Evolutionary conservation across 1,140 invertebrate species (phyloP).

Genomic region (Laodelphax striatellus): DNA sequence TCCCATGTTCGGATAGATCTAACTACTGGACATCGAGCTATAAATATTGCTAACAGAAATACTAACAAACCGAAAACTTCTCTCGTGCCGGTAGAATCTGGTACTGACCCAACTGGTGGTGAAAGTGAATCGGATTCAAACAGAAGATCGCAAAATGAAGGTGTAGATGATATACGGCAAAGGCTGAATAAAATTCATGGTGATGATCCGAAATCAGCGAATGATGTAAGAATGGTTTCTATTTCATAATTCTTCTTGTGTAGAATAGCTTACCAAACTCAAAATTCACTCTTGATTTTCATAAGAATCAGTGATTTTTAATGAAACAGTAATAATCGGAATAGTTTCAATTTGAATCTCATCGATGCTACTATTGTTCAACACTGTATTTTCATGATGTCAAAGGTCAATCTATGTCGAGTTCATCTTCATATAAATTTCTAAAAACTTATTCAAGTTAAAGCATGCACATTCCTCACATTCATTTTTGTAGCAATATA

Average conservation of each 20-base stretch:
- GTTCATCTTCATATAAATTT: no score
- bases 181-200: not conserved
- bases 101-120: slow-evolving; percentile 7
- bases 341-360: no score
- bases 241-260: not conserved
- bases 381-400: no score
- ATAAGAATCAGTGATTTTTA: no score
- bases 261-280: not conserved
- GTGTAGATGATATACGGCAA: not conserved
- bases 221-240: not conserved
- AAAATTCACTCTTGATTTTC: no score
- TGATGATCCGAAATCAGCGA: not conserved
- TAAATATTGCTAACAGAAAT: slow-evolving; percentile 51
- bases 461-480: no score
- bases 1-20: slow-evolving; percentile 64
- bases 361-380: no score
- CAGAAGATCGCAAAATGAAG: not conserved
- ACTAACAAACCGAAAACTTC: slow-evolving; percentile 29
- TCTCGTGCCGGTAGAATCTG: slow-evolving; percentile 17
- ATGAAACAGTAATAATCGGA: no score
- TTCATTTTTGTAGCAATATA: no score
- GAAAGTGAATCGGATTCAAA: slow-evolving; percentile 9
- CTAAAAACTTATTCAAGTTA: no score
- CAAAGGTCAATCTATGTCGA: no score
- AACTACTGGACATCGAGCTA: slow-evolving; percentile 56